Conservation (phyloP, 2,888 invertebrate genomes). For the Aleiodes testaceus region DNA sequence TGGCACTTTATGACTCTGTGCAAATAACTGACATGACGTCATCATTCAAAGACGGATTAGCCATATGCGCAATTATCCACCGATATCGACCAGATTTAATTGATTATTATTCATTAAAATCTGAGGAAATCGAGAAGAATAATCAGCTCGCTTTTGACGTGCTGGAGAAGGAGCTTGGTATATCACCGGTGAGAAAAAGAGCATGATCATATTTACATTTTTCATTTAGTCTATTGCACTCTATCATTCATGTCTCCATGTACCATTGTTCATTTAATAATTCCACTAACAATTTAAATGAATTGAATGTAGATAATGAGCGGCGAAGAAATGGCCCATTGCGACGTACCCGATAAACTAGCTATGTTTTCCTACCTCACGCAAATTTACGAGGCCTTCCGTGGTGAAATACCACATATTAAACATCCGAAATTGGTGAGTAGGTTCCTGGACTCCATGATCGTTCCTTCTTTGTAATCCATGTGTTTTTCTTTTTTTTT, state of each 20-base stretch:
- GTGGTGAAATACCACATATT: slow-evolving; percentile 91
- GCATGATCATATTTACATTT: neutral
- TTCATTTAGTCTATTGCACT: slow-evolving; percentile 6
- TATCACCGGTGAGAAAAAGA: slow-evolving; percentile 74
- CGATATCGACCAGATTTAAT: slow-evolving; percentile 94
- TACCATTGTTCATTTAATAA: slow-evolving; percentile 36
- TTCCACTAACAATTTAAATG: slow-evolving; percentile 19
- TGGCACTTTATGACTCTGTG: slow-evolving; percentile 78
- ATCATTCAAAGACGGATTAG: slow-evolving; percentile 81
- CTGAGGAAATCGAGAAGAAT: slow-evolving; percentile 79
- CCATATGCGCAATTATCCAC: slow-evolving; percentile 83
- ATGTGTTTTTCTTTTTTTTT: slow-evolving; percentile 22
- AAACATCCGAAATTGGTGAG: slow-evolving; percentile 83
- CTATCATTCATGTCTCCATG: slow-evolving; percentile 9
- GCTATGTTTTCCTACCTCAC: slow-evolving; percentile 88
- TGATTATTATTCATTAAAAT: slow-evolving; percentile 80
- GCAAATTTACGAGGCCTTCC: slow-evolving; percentile 91
- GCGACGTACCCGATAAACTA: slow-evolving; percentile 82
- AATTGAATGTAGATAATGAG: slow-evolving; percentile 77
- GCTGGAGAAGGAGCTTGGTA: slow-evolving; percentile 88
- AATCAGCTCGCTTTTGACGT: slow-evolving; percentile 90
- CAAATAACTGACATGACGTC: slow-evolving; percentile 80
- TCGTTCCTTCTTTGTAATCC: slow-evolving; percentile 23
- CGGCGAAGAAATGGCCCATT: slow-evolving; percentile 83
- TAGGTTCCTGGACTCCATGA: slow-evolving; percentile 44